phyloP scores from a whole-genome alignment of 2,113 vertebrate genomes.

The Rhodinocichla rosea region DNA sequence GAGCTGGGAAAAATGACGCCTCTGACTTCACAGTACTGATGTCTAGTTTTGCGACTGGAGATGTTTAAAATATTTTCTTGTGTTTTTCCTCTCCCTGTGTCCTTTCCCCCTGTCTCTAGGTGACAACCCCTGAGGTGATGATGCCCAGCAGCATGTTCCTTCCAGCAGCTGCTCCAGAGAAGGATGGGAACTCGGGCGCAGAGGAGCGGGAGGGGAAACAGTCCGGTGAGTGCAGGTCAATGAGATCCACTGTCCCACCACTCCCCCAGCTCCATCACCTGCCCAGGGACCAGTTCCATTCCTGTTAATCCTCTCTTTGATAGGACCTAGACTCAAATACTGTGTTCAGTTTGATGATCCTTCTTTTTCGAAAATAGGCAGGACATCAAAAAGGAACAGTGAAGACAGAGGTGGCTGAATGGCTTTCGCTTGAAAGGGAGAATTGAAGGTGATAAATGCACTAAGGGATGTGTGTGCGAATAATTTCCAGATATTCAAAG shows the following conservation, averaged over 20 bases:
- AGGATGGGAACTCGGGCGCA: conserved; percentile 76
- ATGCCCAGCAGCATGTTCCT: conserved; percentile 98
- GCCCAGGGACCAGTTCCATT: neutral
- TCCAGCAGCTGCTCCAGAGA: conserved; percentile 83
- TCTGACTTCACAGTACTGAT: conserved; percentile 49
- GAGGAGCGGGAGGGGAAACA: conserved; percentile 85
- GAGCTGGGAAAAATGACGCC: conserved; percentile 69
- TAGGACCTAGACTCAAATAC: neutral
- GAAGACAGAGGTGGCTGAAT: neutral
- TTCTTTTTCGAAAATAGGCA: neutral
- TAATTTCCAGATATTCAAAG: neutral
- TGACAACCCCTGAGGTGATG: conserved; percentile 90
- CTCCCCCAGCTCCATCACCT: neutral
- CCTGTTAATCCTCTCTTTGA: neutral
- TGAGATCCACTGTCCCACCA: neutral
- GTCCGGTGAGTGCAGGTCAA: conserved; percentile 79
- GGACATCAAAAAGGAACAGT: neutral
- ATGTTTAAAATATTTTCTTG: conserved; percentile 23
- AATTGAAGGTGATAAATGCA: conserved; percentile 1
- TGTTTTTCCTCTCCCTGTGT: neutral
- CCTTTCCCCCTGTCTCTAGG: conserved; percentile 75
- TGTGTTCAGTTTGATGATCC: neutral
- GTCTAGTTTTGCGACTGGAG: conserved; percentile 60
- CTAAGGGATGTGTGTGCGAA: neutral
- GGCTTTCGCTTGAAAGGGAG: conserved; percentile 27